Percentiles rank a stretch among this genome's conserved stretches.
Evolutionary conservation across 2,113 vertebrate genomes (phyloP).

Genomic region (Hirundichthys speculiger): DNA sequence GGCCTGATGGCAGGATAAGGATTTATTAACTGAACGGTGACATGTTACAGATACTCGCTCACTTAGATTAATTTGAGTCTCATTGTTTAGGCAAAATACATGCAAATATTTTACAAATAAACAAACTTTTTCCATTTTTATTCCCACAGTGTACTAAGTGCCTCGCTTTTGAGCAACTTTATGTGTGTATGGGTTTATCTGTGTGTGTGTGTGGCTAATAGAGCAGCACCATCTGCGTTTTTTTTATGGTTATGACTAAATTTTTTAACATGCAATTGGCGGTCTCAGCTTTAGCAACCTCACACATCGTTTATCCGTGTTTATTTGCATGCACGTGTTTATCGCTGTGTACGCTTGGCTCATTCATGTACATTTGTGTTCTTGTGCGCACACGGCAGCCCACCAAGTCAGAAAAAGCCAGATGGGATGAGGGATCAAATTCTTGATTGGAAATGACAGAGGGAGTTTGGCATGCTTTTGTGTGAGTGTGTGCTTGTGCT

Average conservation of each 20-base stretch:
- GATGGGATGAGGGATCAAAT: slow-evolving; percentile 75
- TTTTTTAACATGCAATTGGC: slow-evolving; percentile 45
- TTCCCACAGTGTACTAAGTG: no score
- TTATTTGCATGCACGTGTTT: slow-evolving; percentile 16
- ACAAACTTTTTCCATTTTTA: no score
- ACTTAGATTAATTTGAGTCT: not conserved
- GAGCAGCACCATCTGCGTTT: slow-evolving; percentile 53
- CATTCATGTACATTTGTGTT: slow-evolving; percentile 15
- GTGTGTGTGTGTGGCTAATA: slow-evolving; percentile 11
- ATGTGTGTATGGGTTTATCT: slow-evolving; percentile 1
- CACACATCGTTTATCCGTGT: slow-evolving; percentile 34
- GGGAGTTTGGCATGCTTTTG: slow-evolving; percentile 44
- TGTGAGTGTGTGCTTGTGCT: slow-evolving; percentile 19
- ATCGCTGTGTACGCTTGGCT: slow-evolving; percentile 23
- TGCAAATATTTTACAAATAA: no score
- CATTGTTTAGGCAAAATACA: no score
- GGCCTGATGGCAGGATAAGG: slow-evolving; percentile 22
- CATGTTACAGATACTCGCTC: not conserved
- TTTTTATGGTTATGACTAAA: slow-evolving; percentile 15
- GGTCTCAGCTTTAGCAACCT: slow-evolving; percentile 37
- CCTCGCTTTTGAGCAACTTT: no score
- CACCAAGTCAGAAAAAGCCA: slow-evolving; percentile 68
- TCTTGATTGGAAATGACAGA: slow-evolving; percentile 73
- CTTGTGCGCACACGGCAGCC: slow-evolving; percentile 39
- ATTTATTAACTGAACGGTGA: slow-evolving; percentile 32